Evolutionary conservation across 2,113 vertebrate species (phyloP).

Genomic region (Leiothrix lutea): DNA sequence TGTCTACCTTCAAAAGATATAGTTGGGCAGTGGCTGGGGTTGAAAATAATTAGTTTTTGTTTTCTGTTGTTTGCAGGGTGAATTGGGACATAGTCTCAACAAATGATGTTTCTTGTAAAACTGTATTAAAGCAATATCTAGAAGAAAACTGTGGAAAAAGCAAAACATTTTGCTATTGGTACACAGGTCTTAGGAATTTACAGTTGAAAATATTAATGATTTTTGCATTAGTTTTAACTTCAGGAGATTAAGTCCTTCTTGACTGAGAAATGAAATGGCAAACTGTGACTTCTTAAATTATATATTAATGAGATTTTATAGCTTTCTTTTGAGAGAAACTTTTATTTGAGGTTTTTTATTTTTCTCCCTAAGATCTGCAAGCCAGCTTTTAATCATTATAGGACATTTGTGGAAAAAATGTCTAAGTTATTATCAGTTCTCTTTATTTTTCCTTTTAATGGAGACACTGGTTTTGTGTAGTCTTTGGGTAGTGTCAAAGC

Average conservation of each 20-base stretch:
- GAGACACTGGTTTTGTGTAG: neutral
- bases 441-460: neutral
- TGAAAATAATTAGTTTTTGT: slow-evolving; percentile 48
- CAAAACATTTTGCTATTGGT: slow-evolving; percentile 1
- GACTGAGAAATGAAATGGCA: neutral
- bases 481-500: neutral
- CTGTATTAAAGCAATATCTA: slow-evolving; percentile 30
- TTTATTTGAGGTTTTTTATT: neutral
- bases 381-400: neutral
- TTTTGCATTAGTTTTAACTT: slow-evolving; percentile 8
- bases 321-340: neutral
- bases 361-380: neutral
- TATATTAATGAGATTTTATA: slow-evolving; percentile 2
- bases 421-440: neutral
- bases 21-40: neutral
- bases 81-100: slow-evolving; percentile 9
- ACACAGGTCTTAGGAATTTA: neutral
- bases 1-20: slow-evolving; percentile 3
- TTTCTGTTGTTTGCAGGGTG: slow-evolving; percentile 20
- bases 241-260: neutral
- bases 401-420: neutral
- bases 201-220: slow-evolving; percentile 25
- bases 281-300: neutral
- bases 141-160: slow-evolving; percentile 16
- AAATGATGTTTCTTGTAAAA: slow-evolving; percentile 33